These are phyloP conservation scores for Cryptocephalus moraei DNA, from an alignment of 2,888 invertebrate genomes.

Conservation along the genomic window DNA sequence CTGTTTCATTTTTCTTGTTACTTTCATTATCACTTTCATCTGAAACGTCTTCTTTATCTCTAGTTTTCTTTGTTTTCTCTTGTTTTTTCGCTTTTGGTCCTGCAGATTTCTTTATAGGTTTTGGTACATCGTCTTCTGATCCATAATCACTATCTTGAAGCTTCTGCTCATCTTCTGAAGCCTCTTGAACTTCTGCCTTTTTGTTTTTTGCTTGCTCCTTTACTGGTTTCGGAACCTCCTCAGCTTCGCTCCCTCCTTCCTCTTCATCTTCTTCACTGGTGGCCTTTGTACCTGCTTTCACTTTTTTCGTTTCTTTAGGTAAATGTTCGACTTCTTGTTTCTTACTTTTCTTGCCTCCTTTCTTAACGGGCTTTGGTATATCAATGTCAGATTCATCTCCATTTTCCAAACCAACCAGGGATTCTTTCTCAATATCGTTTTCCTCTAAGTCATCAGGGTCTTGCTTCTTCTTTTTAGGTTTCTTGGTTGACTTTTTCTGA, in stretches of 20 bases:
- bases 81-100: constrained; percentile 1
- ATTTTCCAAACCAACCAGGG: constrained; percentile 3
- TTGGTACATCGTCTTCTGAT: constrained; percentile 2
- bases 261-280: constrained; percentile 1
- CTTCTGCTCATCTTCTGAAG: constrained; percentile 4
- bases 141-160: constrained; percentile 1
- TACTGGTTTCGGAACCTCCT: constrained; percentile 8
- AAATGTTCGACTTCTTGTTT: constrained; percentile 5
- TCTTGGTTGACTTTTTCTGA: constrained; percentile 21
- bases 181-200: constrained; percentile 9
- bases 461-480: constrained; percentile 29
- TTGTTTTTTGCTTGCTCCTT: constrained; percentile 14
- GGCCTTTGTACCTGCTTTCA: not conserved
- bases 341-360: constrained; percentile 6
- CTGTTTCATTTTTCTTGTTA: constrained; percentile 4
- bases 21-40: not conserved
- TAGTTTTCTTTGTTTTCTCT: constrained; percentile 3
- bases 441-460: constrained; percentile 10
- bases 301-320: not conserved
- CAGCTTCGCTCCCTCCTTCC: constrained; percentile 4
- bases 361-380: constrained; percentile 7
- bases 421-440: constrained; percentile 2
- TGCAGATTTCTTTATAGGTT: constrained; percentile 2
- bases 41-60: constrained; percentile 1
- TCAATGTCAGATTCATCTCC: constrained; percentile 7